phyloP scores from a whole-genome alignment of 1,140 invertebrate species.

The Ceratosolen solmsi region DNA sequence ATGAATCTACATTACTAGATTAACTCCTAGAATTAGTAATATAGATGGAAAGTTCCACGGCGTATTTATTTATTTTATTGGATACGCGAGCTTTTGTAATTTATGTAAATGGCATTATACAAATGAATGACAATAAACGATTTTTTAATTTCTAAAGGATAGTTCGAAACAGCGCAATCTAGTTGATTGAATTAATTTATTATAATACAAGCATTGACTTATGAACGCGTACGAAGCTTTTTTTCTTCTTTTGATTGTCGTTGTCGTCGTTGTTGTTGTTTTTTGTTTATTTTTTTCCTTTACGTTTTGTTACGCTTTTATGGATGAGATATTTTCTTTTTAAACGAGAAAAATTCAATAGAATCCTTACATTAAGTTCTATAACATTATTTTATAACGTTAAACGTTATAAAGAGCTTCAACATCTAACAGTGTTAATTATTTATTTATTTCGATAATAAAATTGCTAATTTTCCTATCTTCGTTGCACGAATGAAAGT shows the following conservation, averaged over 20 bases:
- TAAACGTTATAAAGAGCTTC: neutral
- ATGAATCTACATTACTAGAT: constrained; percentile 3
- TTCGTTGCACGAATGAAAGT: no score
- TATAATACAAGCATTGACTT: neutral
- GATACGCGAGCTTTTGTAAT: constrained; percentile 11
- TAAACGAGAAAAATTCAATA: neutral
- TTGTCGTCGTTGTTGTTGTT: no score
- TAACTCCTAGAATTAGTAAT: neutral
- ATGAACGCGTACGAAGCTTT: neutral
- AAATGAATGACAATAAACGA: neutral
- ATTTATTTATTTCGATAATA: no score
- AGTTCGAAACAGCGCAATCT: neutral
- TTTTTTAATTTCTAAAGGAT: constrained; percentile 4
- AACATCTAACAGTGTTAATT: no score
- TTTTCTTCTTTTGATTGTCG: no score
- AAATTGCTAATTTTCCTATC: no score
- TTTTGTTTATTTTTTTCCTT: neutral
- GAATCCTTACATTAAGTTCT: neutral
- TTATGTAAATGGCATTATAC: neutral
- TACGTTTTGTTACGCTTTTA: neutral
- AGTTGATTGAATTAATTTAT: neutral
- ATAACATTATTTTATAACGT: no score
- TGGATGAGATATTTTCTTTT: constrained; percentile 15
- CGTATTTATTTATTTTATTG: neutral
- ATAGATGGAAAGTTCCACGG: neutral